Base-by-base conservation (phyloP, 1,140 invertebrate genomes). In the Chironomus striatipennis region DNA sequence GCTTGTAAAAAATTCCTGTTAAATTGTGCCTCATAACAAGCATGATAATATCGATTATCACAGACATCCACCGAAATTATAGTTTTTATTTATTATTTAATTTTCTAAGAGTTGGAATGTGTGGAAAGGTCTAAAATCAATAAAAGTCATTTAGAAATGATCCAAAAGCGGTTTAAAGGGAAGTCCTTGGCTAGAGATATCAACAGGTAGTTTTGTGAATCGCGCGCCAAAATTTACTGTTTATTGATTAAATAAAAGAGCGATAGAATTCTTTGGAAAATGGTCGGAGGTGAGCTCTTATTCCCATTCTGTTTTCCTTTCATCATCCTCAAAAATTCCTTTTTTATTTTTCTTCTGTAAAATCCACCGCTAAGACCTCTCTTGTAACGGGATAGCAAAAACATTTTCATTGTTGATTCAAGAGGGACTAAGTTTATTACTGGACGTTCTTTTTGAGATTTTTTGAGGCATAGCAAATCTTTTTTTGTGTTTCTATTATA, bases 171-270 rank as follows among this genome's bases (percentile, higher is more conserved):
- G 12, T 57, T 57, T 57, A 34, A 34, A 34, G 24, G 24, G 24
- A 34, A 34, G 24, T 57, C n/a, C 47, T 12, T 57, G 7, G 7
- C 9, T 70, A 9, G n/a, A 21, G 20, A 70, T 70, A 20, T 21
- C 65, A 20, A 20, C 65, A 70, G 65, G 65, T 70, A 70, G 65
- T 17, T 70, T 57, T 21, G 17, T 18, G 9, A 18, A 70, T 70
- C 65, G 65, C 65, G 65, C 65, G 65, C 65, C 65, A 70, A 70
- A 70, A 70, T 70, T 70, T 70, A 18, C n/a, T 70, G 17, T 20
- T 70, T 70, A 21, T 70, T 70, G 65, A 70, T 70, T 21, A 70
- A 70, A 70, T 17, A 70, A 9, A 17, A 21, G 10, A 70, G 20
- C 65, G 65, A 70, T 70, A 18, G 18, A 70, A 18, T 70, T 70